phyloP scores from a whole-genome alignment of 2,888 invertebrate species.

The Gonocerus acuteangulatus region DNA sequence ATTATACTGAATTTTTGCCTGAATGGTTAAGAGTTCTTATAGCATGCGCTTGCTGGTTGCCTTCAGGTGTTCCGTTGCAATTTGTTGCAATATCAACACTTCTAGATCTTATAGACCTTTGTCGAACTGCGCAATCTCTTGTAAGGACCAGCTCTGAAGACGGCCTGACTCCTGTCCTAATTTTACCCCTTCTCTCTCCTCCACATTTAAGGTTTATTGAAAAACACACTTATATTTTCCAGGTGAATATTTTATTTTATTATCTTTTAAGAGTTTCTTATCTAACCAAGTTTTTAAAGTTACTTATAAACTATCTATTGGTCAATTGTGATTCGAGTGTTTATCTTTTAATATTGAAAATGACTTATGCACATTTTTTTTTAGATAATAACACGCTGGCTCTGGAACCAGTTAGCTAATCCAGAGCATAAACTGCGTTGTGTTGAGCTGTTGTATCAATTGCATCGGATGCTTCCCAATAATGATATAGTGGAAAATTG shows the following conservation, averaged over 20 bases:
- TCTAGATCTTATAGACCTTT: conserved; percentile 51
- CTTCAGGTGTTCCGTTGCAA: conserved; percentile 51
- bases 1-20: conserved; percentile 44
- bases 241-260: conserved; percentile 42
- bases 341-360: no score
- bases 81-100: conserved; percentile 55
- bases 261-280: background rate
- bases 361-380: no score
- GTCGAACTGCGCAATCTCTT: conserved; percentile 37
- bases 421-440: conserved; percentile 54
- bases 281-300: background rate
- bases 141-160: conserved; percentile 42
- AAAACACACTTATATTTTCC: conserved; percentile 59
- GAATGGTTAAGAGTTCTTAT: conserved; percentile 65
- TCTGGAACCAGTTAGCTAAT: conserved; percentile 63
- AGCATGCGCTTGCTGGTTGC: conserved; percentile 58
- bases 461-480: conserved; percentile 60
- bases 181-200: conserved; percentile 60
- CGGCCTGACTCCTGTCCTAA: conserved; percentile 58
- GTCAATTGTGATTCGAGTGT: no score
- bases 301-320: no score
- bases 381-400: conserved; percentile 56
- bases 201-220: conserved; percentile 59
- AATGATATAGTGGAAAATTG: conserved; percentile 59
- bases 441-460: conserved; percentile 64